Evolutionary conservation across 2,797 vertebrate species (phyloP).

Genomic region (Danio tinwini): DNA sequence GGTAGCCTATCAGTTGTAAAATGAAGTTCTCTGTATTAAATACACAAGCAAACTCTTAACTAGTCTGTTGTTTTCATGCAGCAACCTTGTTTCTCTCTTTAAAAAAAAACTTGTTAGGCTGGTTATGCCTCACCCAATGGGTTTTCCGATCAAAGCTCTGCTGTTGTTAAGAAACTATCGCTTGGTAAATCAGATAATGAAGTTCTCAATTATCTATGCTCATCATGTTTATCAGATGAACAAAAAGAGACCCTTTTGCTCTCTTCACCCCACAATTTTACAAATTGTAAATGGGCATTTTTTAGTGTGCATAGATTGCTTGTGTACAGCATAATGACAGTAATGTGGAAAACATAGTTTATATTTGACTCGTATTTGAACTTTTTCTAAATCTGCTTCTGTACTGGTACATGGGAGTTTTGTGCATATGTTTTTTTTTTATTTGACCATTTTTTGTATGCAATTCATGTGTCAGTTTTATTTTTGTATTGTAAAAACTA

Average conservation of each 20-base stretch:
- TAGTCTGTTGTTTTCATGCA: background rate
- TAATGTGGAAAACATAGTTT: no score
- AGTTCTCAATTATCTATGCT: background rate
- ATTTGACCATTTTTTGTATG: no score
- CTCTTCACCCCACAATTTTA: background rate
- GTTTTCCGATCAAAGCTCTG: background rate
- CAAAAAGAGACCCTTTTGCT: background rate
- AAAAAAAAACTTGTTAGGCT: constrained; percentile 5
- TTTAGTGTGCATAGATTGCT: no score
- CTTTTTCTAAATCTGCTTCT: no score
- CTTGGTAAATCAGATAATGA: background rate
- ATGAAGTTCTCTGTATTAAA: background rate
- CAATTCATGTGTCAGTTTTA: no score
- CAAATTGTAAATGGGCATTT: background rate
- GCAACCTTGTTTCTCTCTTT: background rate
- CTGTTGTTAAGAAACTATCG: background rate
- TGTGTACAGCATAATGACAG: no score
- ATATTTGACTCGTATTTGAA: no score
- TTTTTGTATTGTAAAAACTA: no score
- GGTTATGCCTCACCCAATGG: background rate
- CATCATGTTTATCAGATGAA: background rate
- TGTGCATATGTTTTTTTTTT: no score
- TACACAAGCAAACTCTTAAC: background rate
- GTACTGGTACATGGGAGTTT: no score
- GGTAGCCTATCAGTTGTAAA: background rate